A percentile compares a stretch with the other conserved stretches of the same genome.
Conservation (phyloP, 1,140 invertebrate genomes). For the Bombus picipes region DNA sequence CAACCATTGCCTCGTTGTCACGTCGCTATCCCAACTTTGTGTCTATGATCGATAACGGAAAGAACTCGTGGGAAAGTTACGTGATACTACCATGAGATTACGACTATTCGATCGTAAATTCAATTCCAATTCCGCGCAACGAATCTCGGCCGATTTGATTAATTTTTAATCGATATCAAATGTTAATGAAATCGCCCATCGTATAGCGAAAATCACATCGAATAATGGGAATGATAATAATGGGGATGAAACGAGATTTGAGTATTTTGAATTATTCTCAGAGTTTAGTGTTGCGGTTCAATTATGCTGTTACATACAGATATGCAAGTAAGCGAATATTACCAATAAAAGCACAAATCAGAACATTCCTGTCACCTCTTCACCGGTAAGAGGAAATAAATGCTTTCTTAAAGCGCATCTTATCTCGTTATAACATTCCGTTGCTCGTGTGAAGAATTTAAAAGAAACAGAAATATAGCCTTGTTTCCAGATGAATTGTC, state of each 20-base stretch:
- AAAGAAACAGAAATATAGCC: not conserved
- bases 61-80: slow-evolving; percentile 6
- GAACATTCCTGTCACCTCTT: too few relatives aligned
- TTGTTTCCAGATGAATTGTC: not conserved
- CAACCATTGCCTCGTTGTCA: not conserved
- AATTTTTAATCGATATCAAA: not conserved
- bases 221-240: not conserved
- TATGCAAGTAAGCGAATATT: too few relatives aligned
- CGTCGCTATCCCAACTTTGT: not conserved
- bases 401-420: not conserved
- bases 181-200: not conserved
- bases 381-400: too few relatives aligned
- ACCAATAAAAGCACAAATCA: too few relatives aligned
- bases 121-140: not conserved
- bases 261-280: not conserved
- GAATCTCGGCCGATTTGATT: not conserved
- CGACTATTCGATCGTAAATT: not conserved
- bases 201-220: not conserved
- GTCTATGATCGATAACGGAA: slow-evolving; percentile 4
- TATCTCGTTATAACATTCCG: not conserved
- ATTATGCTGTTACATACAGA: not conserved
- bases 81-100: not conserved
- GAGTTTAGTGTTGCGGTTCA: not conserved
- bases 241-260: not conserved
- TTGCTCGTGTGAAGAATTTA: not conserved